A percentile compares a stretch with the other conserved stretches of the same genome.
phyloP scores from a whole-genome alignment of 2,113 vertebrate genomes.

The Thamnophis sirtalis region DNA sequence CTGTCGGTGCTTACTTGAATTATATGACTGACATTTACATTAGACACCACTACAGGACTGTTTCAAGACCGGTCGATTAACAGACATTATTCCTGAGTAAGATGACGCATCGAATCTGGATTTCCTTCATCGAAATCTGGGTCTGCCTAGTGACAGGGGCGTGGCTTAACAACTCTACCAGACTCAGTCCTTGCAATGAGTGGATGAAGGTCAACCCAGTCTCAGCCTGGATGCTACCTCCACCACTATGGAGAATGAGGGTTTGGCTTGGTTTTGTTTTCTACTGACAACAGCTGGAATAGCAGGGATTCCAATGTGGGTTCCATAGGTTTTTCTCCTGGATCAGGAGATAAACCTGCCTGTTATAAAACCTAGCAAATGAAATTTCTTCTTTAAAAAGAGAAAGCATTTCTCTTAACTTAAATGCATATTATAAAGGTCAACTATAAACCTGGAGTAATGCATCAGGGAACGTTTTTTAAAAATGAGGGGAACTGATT shows the following conservation, averaged over 20 bases:
- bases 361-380: constrained; percentile 3
- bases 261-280: neutral
- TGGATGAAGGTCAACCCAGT: too few relatives aligned
- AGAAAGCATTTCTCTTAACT: constrained; percentile 39
- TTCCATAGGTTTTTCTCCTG: neutral
- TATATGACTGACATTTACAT: too few relatives aligned
- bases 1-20: too few relatives aligned
- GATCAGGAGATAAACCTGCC: neutral
- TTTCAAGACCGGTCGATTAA: too few relatives aligned
- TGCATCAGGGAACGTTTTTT: constrained; percentile 25
- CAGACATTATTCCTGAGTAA: too few relatives aligned
- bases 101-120: too few relatives aligned
- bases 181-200: too few relatives aligned
- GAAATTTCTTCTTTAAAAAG: constrained; percentile 18
- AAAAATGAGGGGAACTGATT: constrained; percentile 30
- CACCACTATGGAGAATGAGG: neutral
- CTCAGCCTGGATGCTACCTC: too few relatives aligned
- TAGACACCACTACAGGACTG: too few relatives aligned
- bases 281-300: neutral
- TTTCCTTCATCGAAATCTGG: too few relatives aligned
- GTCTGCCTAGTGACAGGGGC: too few relatives aligned
- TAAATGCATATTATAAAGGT: constrained; percentile 29
- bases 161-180: too few relatives aligned
- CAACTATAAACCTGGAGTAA: constrained; percentile 25
- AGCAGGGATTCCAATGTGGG: neutral